Conservation (phyloP, 1,140 invertebrate species). For the Nymphalis io region DNA sequence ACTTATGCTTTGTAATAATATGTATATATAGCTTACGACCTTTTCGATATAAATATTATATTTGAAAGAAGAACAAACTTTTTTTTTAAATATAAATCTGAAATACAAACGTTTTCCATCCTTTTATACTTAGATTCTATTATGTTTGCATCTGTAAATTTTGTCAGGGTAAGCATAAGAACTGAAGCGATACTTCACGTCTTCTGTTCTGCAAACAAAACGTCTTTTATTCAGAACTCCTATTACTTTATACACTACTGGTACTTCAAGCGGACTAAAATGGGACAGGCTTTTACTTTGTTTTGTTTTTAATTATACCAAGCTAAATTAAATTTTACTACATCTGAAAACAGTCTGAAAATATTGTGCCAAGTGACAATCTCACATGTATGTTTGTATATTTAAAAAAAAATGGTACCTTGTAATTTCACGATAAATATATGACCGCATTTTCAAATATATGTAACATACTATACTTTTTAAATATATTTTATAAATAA, state of each 20-base stretch:
- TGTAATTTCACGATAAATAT: too few species aligned
- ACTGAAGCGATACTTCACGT: constrained; percentile 9
- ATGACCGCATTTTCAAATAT: too few species aligned
- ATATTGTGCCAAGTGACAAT: too few species aligned
- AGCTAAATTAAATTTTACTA: constrained; percentile 1
- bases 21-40: too few species aligned
- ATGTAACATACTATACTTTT: too few species aligned
- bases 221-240: constrained; percentile 23
- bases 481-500: too few species aligned
- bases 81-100: too few species aligned
- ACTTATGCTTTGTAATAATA: too few species aligned
- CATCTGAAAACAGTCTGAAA: neutral
- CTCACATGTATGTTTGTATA: too few species aligned
- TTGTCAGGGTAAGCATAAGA: neutral
- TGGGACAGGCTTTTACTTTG: constrained; percentile 11
- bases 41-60: too few species aligned
- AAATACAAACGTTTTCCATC: neutral
- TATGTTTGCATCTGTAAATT: constrained; percentile 4
- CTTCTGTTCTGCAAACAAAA: constrained; percentile 10
- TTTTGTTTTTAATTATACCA: constrained; percentile 10
- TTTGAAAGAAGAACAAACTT: too few species aligned
- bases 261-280: constrained; percentile 19
- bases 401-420: too few species aligned
- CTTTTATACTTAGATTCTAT: neutral
- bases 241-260: constrained; percentile 21